Percentiles rank a stretch among this genome's conserved stretches.
phyloP scores from a whole-genome alignment of 2,797 vertebrate species.

The Coilia nasus region DNA sequence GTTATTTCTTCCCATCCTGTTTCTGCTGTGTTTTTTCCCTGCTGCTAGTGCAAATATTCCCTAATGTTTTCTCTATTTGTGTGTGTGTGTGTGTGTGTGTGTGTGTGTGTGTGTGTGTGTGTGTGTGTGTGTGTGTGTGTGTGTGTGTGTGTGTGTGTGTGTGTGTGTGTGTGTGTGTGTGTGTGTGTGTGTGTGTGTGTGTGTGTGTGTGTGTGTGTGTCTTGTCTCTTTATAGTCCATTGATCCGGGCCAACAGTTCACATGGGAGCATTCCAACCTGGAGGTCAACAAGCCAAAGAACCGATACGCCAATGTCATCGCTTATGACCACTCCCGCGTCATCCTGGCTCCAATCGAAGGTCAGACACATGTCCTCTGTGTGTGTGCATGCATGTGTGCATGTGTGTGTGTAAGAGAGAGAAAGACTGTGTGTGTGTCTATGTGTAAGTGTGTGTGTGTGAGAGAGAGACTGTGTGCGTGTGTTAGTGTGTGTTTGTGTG shows the following conservation, averaged over 20 bases:
- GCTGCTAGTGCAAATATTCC: slow-evolving; percentile 18
- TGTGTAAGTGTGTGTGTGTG: background rate
- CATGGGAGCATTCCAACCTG: slow-evolving; percentile 98
- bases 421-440: background rate
- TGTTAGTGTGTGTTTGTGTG: background rate
- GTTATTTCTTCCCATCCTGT: background rate
- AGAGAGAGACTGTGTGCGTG: background rate
- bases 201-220: slow-evolving; percentile 8
- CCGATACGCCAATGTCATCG: slow-evolving; percentile 97
- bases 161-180: slow-evolving; percentile 33
- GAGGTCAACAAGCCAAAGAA: slow-evolving; percentile 99
- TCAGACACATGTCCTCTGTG: slow-evolving; percentile 61
- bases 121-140: background rate
- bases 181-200: slow-evolving; percentile 21
- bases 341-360: slow-evolving; percentile 95
- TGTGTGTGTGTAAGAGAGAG: slow-evolving; percentile 16
- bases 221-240: slow-evolving; percentile 81
- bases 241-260: slow-evolving; percentile 98
- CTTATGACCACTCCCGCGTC: slow-evolving; percentile 96
- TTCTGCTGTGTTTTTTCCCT: slow-evolving; percentile 27
- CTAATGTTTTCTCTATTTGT: slow-evolving; percentile 33
- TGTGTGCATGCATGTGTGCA: background rate
- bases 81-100: slow-evolving; percentile 28
- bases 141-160: slow-evolving; percentile 9
- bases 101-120: background rate